These are phyloP conservation scores for Aphaenogaster rudis DNA, from an alignment of 1,140 invertebrate species.

Conservation along the genomic window DNA sequence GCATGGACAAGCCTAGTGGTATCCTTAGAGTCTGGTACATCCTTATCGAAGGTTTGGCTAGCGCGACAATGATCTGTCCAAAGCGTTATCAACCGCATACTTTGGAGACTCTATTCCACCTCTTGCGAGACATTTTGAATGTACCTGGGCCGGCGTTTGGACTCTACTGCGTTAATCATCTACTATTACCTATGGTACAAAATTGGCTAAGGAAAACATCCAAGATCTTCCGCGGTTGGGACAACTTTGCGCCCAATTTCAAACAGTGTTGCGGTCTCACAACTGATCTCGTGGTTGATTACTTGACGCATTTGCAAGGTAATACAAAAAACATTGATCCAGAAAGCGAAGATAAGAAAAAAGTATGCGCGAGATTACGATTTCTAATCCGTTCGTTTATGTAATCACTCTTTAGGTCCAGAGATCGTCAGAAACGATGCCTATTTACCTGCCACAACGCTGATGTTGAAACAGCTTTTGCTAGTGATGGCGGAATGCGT, in stretches of 20 bases:
- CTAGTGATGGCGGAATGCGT: slow-evolving; percentile 96
- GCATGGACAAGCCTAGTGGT: slow-evolving; percentile 94
- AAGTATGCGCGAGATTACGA: neutral
- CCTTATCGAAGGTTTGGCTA: slow-evolving; percentile 95
- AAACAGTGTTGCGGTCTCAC: slow-evolving; percentile 97
- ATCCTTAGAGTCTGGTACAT: slow-evolving; percentile 97
- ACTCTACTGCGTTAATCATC: slow-evolving; percentile 95
- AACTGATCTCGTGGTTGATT: slow-evolving; percentile 96
- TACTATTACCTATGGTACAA: slow-evolving; percentile 96
- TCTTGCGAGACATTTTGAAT: slow-evolving; percentile 92
- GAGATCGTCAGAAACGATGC: slow-evolving; percentile 80
- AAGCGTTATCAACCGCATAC: slow-evolving; percentile 95
- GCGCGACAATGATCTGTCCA: slow-evolving; percentile 93
- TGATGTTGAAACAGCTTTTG: slow-evolving; percentile 95
- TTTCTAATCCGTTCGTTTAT: neutral
- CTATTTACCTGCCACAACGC: slow-evolving; percentile 88
- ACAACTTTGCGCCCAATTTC: slow-evolving; percentile 94
- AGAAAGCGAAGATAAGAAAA: neutral
- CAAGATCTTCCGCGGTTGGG: slow-evolving; percentile 91
- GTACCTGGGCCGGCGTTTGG: slow-evolving; percentile 95
- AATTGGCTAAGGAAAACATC: slow-evolving; percentile 93
- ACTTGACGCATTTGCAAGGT: slow-evolving; percentile 89
- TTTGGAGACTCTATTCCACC: slow-evolving; percentile 94
- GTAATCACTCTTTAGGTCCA: slow-evolving; percentile 75
- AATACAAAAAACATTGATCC: neutral